Base-by-base conservation (phyloP, 2,888 invertebrate species). In the Ormyrus thymus region DNA sequence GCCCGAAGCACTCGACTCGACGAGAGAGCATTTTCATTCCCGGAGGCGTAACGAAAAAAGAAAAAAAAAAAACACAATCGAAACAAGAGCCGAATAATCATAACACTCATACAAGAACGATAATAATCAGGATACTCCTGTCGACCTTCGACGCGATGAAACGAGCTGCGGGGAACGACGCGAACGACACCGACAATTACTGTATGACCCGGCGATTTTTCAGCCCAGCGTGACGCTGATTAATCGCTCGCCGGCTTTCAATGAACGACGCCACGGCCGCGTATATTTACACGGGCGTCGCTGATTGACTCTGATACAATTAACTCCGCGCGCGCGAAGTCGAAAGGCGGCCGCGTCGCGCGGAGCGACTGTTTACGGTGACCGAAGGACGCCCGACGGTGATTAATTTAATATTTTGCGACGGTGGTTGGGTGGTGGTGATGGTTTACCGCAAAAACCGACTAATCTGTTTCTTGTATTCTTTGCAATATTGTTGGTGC, bases 391-490 rank as follows among this genome's bases (percentile, higher is more conserved):
- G n/a, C n/a, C 7, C 45, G 45, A 61, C 45, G 10, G 10, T 9
- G 29, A 56, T 11, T 59, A 56, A 51, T 76, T 29, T 69, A 70
- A 77, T 53, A 80, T 82, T 82, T 83, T 83, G 65, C 46, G 73
- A 83, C 80, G 85, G 82, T 83, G 84, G 85, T 84, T 84, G 86
- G 84, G 80, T 74, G 76, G 61, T 85, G 88, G 89, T 87, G 87
- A 84, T 87, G 87, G 88, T 89, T 85, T 85, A 87, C 81, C 86
- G 83, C 84, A 84, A 85, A 86, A 85, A 86, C 84, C 83, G 83
- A 88, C 89, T 90, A 90, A 90, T 90, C 81, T 87, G 82, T 86
- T 87, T 89, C 88, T 89, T 89, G 87, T 90, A 89, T 90, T 90
- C 88, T 89, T 90, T 89, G 87, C 88, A 89, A 89, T 76, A 75